Evolutionary conservation across 2,888 invertebrate species (phyloP).

Genomic region (Parelbella ahira): DNA sequence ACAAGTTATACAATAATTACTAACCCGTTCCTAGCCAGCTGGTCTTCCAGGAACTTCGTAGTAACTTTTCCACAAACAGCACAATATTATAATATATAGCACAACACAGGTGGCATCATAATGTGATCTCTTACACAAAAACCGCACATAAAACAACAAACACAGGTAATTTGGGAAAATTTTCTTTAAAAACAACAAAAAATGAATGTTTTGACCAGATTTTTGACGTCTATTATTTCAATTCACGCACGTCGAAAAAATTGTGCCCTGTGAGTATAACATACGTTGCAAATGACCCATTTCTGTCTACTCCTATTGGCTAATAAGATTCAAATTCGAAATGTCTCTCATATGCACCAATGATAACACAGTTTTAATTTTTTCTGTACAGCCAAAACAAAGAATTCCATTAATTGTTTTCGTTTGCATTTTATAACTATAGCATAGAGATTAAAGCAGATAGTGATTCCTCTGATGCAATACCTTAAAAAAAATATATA

Average conservation of each 20-base stretch:
- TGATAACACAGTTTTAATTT: conserved; percentile 17
- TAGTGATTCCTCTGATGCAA: too few relatives aligned
- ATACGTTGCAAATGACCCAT: conserved; percentile 29
- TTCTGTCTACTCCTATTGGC: conserved; percentile 31
- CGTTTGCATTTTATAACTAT: too few relatives aligned
- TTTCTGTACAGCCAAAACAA: conserved; percentile 14
- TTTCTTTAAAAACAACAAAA: conserved; percentile 52
- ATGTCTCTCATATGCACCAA: conserved; percentile 17
- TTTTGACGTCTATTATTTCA: conserved; percentile 33
- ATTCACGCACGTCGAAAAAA: conserved; percentile 34
- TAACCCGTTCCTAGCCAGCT: conserved; percentile 52
- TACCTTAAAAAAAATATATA: too few relatives aligned
- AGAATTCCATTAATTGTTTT: conserved; percentile 2
- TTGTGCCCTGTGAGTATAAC: conserved; percentile 29
- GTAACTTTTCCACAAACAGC: conserved; percentile 36
- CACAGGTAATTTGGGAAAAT: conserved; percentile 31
- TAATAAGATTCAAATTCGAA: conserved; percentile 30
- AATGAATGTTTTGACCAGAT: conserved; percentile 57
- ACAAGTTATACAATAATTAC: conserved; percentile 30
- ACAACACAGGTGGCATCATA: conserved; percentile 32
- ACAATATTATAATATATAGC: conserved; percentile 37
- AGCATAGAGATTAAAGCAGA: too few relatives aligned
- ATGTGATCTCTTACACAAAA: conserved; percentile 23
- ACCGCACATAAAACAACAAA: conserved; percentile 26
- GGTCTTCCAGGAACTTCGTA: conserved; percentile 45